Conservation (phyloP, 1,140 invertebrate species). For the Lamellibrachia luymesi region DNA sequence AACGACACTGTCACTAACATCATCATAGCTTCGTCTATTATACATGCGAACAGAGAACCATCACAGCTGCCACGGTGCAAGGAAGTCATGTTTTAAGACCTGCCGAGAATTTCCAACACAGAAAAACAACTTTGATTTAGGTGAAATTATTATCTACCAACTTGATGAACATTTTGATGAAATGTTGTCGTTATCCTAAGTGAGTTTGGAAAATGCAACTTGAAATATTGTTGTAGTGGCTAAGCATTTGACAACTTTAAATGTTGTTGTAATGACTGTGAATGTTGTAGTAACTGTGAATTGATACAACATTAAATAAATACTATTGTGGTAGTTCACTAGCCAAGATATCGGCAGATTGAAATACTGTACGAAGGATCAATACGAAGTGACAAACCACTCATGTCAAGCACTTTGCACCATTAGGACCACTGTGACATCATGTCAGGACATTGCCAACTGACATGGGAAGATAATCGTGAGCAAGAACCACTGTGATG, state of each 20-base stretch:
- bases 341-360: neutral
- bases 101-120: neutral
- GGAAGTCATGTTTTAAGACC: neutral
- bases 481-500: neutral
- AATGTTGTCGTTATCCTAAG: neutral
- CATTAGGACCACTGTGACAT: neutral
- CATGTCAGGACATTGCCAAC: neutral
- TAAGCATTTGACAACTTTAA: neutral
- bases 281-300: too few species aligned
- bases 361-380: neutral
- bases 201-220: neutral
- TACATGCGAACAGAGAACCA: neutral
- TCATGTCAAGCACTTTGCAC: neutral
- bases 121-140: neutral
- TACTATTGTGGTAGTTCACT: neutral
- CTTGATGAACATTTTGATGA: neutral
- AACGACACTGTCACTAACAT: neutral
- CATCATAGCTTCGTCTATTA: neutral
- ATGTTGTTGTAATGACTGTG: neutral
- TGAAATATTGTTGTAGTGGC: neutral
- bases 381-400: neutral
- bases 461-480: neutral
- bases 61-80: neutral
- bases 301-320: neutral
- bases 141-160: too few species aligned